Evolutionary conservation across 92 coral and sea anemone genomes (phyloP), one percentile per base, ranked within the genome.

Genomic region (Porites divaricata): DNA sequence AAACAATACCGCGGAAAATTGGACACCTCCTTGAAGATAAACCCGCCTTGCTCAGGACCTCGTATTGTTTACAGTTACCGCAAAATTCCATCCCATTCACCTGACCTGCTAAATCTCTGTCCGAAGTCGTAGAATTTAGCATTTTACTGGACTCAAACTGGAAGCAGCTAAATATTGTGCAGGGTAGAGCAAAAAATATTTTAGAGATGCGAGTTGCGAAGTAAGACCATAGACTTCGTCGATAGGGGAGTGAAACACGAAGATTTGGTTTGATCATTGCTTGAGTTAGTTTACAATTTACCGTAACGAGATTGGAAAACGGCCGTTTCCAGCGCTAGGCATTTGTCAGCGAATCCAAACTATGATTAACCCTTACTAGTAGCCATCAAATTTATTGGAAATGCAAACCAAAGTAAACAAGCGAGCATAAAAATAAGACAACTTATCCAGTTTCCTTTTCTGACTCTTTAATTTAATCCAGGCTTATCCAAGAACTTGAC

Each of bases 21-120:
- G 26, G 9, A 28, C 65, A 57, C 14, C 17, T 70, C 57, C 16
- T 57, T 70, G 16, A 14, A 70, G 61, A 58, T 19, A 28, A 56
- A 45, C 6, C 58, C 24, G 35, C 48, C 41, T 63, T 63, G 68
- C 68, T 26, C 35, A 12, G 9, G 21, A 6, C 54, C 53, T 52
- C 53, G 41, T 52, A 19, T 65, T 68, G 75, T 26, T 52, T n/a
- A 4, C 75, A n/a, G 26, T 8, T 19, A 4, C 65, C 53, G 67
- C 67, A n/a, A 66, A 80, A 70, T 58, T 70, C 25, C 57, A 35
- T 81, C 61, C 63, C 12, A 21, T 19, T 81, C 77, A 56, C 61
- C 71, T 70, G 77, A 48, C 72, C 35, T 48, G 20, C 35, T 70
- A 6, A 20, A 71, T 58, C 49, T 7, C 67, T 79, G 67, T 52